Evolutionary conservation across 2,113 vertebrate genomes (phyloP).

Genomic region (Oreochromis niloticus): DNA sequence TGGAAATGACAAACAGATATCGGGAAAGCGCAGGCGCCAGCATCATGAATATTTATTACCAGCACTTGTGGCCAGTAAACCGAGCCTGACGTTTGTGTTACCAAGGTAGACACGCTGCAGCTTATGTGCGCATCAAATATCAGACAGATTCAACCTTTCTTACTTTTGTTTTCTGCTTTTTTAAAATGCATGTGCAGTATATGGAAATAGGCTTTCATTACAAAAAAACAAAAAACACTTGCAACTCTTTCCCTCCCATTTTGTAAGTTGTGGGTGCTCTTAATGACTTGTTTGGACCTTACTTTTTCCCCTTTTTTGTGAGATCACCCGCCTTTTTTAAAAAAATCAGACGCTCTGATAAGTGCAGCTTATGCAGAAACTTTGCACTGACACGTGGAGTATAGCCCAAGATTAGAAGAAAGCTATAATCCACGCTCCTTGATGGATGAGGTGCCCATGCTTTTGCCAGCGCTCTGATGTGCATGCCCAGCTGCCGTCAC

Average conservation of each 20-base stretch:
- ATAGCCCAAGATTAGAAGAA: slow-evolving; percentile 3
- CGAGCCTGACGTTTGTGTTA: slow-evolving; percentile 60
- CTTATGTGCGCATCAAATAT: slow-evolving; percentile 25
- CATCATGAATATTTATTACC: slow-evolving; percentile 82
- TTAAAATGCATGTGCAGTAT: background rate
- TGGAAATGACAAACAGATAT: slow-evolving; percentile 47
- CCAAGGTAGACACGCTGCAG: slow-evolving; percentile 36
- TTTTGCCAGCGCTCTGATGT: slow-evolving; percentile 36
- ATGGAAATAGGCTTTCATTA: background rate
- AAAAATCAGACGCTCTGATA: background rate
- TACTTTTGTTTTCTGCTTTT: background rate
- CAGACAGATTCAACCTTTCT: background rate
- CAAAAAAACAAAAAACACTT: background rate
- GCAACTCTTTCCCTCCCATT: background rate
- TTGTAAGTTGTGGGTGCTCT: background rate
- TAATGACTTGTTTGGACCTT: background rate
- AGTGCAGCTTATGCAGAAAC: background rate
- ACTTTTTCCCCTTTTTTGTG: background rate
- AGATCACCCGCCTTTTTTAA: accelerated
- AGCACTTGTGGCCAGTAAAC: slow-evolving; percentile 64
- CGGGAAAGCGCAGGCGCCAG: slow-evolving; percentile 50
- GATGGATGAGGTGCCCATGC: slow-evolving; percentile 35
- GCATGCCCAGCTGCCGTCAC: slow-evolving; percentile 38
- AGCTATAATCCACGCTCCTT: slow-evolving; percentile 11
- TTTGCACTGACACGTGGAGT: slow-evolving; percentile 4